A percentile compares a stretch with the other conserved stretches of the same genome.
Evolutionary conservation across 2,113 vertebrate genomes (phyloP).

Genomic region (Dascyllus trimaculatus): DNA sequence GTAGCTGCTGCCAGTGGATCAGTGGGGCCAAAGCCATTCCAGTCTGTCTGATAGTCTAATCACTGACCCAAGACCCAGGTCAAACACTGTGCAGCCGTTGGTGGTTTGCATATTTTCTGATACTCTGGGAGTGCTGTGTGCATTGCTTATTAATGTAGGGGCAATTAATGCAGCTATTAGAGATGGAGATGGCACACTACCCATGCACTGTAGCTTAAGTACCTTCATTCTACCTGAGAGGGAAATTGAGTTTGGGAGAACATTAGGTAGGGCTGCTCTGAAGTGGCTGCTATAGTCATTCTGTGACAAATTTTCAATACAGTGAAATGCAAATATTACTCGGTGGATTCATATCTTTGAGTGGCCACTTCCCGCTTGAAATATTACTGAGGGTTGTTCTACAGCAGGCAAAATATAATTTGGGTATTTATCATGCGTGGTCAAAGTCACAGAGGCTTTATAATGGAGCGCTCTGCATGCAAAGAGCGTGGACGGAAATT

Average conservation of each 20-base stretch:
- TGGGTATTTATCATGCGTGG: slow-evolving; percentile 56
- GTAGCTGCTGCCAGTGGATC: slow-evolving; percentile 60
- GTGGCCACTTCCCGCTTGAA: slow-evolving; percentile 53
- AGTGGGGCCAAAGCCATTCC: slow-evolving; percentile 47
- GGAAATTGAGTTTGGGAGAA: slow-evolving; percentile 3
- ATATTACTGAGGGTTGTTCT: slow-evolving; percentile 47
- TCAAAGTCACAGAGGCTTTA: slow-evolving; percentile 41
- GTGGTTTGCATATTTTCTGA: slow-evolving; percentile 22
- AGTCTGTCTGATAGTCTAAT: slow-evolving; percentile 62
- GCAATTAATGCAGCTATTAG: slow-evolving; percentile 34
- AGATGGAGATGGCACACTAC: not conserved
- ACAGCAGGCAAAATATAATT: slow-evolving; percentile 48
- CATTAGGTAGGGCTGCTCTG: slow-evolving; percentile 5
- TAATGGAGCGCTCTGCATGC: slow-evolving; percentile 52
- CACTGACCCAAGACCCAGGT: slow-evolving; percentile 56
- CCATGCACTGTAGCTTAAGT: slow-evolving; percentile 15
- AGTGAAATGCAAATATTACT: slow-evolving; percentile 67
- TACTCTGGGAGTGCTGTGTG: slow-evolving; percentile 5
- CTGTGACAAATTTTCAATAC: slow-evolving; percentile 6
- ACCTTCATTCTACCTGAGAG: slow-evolving; percentile 36
- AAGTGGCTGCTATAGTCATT: slow-evolving; percentile 7
- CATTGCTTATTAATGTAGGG: slow-evolving; percentile 25
- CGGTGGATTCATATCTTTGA: slow-evolving; percentile 50
- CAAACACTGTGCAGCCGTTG: slow-evolving; percentile 29
- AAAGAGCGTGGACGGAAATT: slow-evolving; percentile 50